Evolutionary conservation across 2,888 invertebrate species (phyloP).

Genomic region (Cotesia congregata): DNA sequence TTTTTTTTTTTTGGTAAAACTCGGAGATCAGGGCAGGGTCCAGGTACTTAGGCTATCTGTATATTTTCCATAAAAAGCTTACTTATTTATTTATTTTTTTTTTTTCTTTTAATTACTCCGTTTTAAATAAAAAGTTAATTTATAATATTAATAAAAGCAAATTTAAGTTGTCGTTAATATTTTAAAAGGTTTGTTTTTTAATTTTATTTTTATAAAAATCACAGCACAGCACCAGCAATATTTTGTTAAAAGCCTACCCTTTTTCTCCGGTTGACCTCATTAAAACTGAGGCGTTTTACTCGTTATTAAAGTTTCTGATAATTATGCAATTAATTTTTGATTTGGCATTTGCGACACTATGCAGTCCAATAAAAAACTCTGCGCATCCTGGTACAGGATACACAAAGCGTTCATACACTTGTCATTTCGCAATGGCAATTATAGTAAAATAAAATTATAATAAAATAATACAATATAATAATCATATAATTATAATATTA

Average conservation of each 20-base stretch:
- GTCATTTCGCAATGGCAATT: slow-evolving; percentile 52
- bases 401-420: slow-evolving; percentile 44
- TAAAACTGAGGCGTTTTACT: slow-evolving; percentile 59
- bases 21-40: slow-evolving; percentile 64
- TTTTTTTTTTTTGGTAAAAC: slow-evolving; percentile 41
- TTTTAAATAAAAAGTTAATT: neutral
- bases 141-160: slow-evolving; percentile 3
- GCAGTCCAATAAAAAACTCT: slow-evolving; percentile 51
- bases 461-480: slow-evolving; percentile 56
- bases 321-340: slow-evolving; percentile 54
- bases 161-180: slow-evolving; percentile 36
- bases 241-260: slow-evolving; percentile 60
- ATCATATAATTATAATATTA: slow-evolving; percentile 50
- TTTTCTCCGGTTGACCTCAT: slow-evolving; percentile 56
- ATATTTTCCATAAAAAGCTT: slow-evolving; percentile 61
- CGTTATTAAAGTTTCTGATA: slow-evolving; percentile 45
- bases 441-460: slow-evolving; percentile 52
- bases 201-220: slow-evolving; percentile 63
- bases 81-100: slow-evolving; percentile 41
- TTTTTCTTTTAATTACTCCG: slow-evolving; percentile 40
- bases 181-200: slow-evolving; percentile 40
- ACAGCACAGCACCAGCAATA: slow-evolving; percentile 67
- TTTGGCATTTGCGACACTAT: slow-evolving; percentile 62
- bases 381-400: slow-evolving; percentile 39
- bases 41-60: slow-evolving; percentile 68